phyloP scores from a whole-genome alignment of 2,888 invertebrate species.

The Trisateles emortualis region DNA sequence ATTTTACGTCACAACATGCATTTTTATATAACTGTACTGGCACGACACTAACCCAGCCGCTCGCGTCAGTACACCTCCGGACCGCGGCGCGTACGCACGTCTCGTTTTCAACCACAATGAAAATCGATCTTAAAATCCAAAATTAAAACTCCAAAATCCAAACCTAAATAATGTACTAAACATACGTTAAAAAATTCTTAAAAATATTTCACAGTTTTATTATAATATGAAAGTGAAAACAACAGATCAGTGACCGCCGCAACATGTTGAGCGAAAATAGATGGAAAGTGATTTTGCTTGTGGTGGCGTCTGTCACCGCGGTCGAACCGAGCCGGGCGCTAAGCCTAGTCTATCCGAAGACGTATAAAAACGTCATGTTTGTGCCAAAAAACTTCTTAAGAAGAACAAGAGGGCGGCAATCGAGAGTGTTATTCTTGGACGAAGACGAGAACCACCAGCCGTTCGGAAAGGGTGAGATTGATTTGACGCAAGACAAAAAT shows the following conservation, averaged over 20 bases:
- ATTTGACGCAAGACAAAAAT: slow-evolving; percentile 68
- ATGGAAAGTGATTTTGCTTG: slow-evolving; percentile 83
- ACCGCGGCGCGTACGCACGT: slow-evolving; percentile 49
- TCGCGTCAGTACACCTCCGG: slow-evolving; percentile 45
- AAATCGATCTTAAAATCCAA: slow-evolving; percentile 40
- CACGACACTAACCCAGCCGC: slow-evolving; percentile 28
- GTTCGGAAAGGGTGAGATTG: slow-evolving; percentile 77
- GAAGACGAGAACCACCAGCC: slow-evolving; percentile 73
- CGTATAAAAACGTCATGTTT: slow-evolving; percentile 74
- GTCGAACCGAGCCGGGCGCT: slow-evolving; percentile 79
- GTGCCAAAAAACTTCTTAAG: slow-evolving; percentile 70
- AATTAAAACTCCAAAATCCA: slow-evolving; percentile 39
- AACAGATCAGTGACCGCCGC: slow-evolving; percentile 76
- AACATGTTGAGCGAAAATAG: slow-evolving; percentile 82
- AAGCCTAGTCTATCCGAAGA: slow-evolving; percentile 70
- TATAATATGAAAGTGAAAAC: slow-evolving; percentile 81
- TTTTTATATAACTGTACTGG: slow-evolving; percentile 60
- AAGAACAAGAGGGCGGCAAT: slow-evolving; percentile 55
- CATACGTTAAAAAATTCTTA: slow-evolving; percentile 35
- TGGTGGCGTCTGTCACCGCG: slow-evolving; percentile 68
- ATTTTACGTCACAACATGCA: slow-evolving; percentile 56
- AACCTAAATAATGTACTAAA: slow-evolving; percentile 59
- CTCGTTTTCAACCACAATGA: slow-evolving; percentile 52
- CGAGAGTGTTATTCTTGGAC: slow-evolving; percentile 74
- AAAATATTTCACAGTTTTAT: slow-evolving; percentile 32